Conservation (phyloP, 2,888 invertebrate species). For the Lasioglossum calceatum region DNA sequence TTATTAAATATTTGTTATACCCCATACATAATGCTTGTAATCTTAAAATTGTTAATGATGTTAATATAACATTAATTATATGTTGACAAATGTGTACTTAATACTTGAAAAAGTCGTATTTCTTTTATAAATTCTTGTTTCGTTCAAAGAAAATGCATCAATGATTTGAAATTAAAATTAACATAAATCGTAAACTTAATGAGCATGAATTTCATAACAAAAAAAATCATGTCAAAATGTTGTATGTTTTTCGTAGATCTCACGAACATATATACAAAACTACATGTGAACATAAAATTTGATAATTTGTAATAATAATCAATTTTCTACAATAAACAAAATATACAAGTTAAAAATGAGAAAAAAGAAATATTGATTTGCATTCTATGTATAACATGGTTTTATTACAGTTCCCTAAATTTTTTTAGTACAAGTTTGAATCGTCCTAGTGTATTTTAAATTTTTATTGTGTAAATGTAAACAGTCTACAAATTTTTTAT, state of each 20-base stretch:
- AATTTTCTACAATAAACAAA: slow-evolving; percentile 2
- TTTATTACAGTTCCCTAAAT: slow-evolving; percentile 30
- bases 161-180: slow-evolving; percentile 20
- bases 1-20: slow-evolving; percentile 67
- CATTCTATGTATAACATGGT: slow-evolving; percentile 30
- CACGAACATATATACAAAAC: slow-evolving; percentile 23
- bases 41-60: slow-evolving; percentile 59
- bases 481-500: slow-evolving; percentile 35
- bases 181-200: slow-evolving; percentile 13
- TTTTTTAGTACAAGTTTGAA: slow-evolving; percentile 32
- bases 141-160: slow-evolving; percentile 36
- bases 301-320: slow-evolving; percentile 9
- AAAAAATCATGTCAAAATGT: slow-evolving; percentile 12
- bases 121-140: slow-evolving; percentile 21
- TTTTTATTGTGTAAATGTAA: slow-evolving; percentile 13
- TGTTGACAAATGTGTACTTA: slow-evolving; percentile 43
- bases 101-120: slow-evolving; percentile 39
- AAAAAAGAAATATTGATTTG: slow-evolving; percentile 32
- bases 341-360: slow-evolving; percentile 18
- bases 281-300: slow-evolving; percentile 46
- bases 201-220: background rate
- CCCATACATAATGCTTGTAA: slow-evolving; percentile 62
- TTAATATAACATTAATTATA: slow-evolving; percentile 60
- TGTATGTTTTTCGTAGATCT: slow-evolving; percentile 10
- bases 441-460: slow-evolving; percentile 20